Evolutionary conservation across 2,888 invertebrate genomes (phyloP).

Genomic region (Odontocolon sp.): DNA sequence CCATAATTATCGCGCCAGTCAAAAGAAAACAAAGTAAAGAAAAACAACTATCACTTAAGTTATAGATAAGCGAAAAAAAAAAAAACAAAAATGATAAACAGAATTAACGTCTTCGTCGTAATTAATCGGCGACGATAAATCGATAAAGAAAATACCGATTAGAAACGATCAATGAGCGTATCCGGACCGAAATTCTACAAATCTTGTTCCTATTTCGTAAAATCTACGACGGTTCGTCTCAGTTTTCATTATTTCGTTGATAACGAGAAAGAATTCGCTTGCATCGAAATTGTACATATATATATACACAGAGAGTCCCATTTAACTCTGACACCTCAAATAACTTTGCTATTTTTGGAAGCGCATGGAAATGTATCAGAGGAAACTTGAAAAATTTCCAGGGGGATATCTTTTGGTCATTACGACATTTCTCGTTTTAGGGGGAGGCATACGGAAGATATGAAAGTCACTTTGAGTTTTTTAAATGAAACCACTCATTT

Average conservation of each 20-base stretch:
- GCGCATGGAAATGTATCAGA: no score
- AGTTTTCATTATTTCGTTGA: no score
- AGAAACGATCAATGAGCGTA: conserved; percentile 11
- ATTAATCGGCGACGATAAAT: background rate
- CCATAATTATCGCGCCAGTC: conserved; percentile 42
- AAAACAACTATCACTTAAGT: conserved; percentile 32
- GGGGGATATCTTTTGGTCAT: no score
- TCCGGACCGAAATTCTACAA: conserved; percentile 26
- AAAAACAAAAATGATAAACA: background rate
- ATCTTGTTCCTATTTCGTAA: conserved; percentile 47
- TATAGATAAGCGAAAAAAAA: conserved; percentile 40
- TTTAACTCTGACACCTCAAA: no score
- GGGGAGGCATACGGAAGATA: no score
- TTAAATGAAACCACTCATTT: no score
- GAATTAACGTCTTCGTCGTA: background rate
- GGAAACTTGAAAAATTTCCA: no score
- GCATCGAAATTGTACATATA: conserved; percentile 2
- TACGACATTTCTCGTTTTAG: no score
- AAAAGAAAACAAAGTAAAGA: conserved; percentile 41
- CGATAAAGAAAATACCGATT: background rate
- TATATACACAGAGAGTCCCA: no score
- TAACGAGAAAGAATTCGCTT: no score
- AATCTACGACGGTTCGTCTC: conserved; percentile 12
- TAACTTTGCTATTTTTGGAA: no score
- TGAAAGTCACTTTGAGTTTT: no score